Evolutionary conservation across 1,140 invertebrate genomes (phyloP), one percentile per base, ranked within the genome.

Genomic region (silkworm (Bombyx mori)): DNA sequence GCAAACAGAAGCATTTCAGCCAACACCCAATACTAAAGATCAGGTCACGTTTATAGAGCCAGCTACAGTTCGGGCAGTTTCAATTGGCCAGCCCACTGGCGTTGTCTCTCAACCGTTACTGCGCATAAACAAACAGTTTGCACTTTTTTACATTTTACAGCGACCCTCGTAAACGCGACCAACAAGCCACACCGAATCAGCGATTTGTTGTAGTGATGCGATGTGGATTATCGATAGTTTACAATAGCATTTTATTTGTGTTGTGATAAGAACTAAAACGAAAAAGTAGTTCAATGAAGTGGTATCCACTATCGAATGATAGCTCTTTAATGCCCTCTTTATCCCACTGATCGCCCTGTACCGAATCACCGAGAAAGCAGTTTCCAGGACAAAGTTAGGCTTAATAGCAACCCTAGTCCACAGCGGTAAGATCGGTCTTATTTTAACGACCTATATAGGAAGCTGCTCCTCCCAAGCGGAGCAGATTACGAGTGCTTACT

Each of bases 111-210:
- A 51, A n/a, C 50, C 59, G 57, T 52, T 69, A 60, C 62, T 59
- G 66, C 63, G 71, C 76, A 78, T 84, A 84, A 84, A 84, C 74
- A 84, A 82, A 81, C 76, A 71, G 67, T 80, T 77, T 74, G 71
- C 69, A 65, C 71, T 79, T 78, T 80, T 82, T 76, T 77, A 75
- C 76, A 56, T 51, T 83, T 79, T 79, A 82, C 77, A 77, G 71
- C 75, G 65, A 68, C 70, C 72, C 73, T 83, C 81, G 76, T 84
- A 82, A 84, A 84, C 68, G 71, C 61, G 75, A 65, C 68, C 69
- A 52, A 74, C 75, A 75, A 65, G 68, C 63, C 70, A 44, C 64
- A 71, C 71, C 71, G 73, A 73, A 69, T 82, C 81, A 84, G 81
- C 81, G 73, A 56, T 78, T 79, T 73, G 61, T 42, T 44, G 12